phyloP scores from a whole-genome alignment of 2,888 invertebrate species.

The Drosophila antonietae region DNA sequence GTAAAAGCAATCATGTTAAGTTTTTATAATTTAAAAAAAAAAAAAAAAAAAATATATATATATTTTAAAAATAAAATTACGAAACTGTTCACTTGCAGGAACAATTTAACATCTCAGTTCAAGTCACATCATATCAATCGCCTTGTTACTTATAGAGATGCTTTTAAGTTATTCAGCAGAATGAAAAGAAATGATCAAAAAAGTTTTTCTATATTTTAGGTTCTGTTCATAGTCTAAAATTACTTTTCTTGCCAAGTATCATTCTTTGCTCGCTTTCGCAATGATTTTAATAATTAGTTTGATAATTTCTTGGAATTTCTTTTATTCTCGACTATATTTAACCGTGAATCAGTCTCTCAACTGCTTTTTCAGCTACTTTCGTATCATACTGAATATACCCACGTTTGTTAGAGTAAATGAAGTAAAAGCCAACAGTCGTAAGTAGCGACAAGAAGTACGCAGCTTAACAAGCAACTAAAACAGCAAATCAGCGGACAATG shows the following conservation, averaged over 20 bases:
- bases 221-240: not conserved
- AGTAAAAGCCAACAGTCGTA: slow-evolving; percentile 68
- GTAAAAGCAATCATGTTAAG: too few relatives aligned
- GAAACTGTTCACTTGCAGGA: too few relatives aligned
- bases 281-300: too few relatives aligned
- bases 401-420: slow-evolving; percentile 18
- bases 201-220: too few relatives aligned
- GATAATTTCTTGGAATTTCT: too few relatives aligned
- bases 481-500: slow-evolving; percentile 72
- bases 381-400: not conserved
- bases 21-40: too few relatives aligned
- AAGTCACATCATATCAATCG: not conserved
- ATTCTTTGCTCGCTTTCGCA: not conserved
- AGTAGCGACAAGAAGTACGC: slow-evolving; percentile 69
- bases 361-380: not conserved
- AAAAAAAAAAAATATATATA: too few relatives aligned
- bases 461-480: slow-evolving; percentile 73
- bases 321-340: too few relatives aligned
- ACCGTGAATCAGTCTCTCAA: too few relatives aligned
- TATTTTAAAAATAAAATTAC: too few relatives aligned
- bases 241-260: not conserved
- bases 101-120: not conserved
- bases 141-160: not conserved
- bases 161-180: not conserved
- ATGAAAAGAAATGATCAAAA: too few relatives aligned